Evolutionary conservation across 2,888 invertebrate species (phyloP).

Genomic region (Hypomecis punctinalis): DNA sequence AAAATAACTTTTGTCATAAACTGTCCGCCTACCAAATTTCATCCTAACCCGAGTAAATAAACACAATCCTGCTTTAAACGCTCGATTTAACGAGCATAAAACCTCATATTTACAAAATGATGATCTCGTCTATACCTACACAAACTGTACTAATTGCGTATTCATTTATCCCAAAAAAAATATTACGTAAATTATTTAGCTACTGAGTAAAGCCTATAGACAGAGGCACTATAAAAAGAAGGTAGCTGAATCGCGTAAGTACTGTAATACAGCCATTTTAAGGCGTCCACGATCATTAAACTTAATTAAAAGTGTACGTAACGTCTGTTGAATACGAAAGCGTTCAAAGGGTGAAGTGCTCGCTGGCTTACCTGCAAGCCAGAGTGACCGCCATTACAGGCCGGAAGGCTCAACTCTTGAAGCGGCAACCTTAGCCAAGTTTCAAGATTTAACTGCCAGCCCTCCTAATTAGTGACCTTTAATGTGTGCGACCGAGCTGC

Average conservation of each 20-base stretch:
- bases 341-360: conserved; percentile 16
- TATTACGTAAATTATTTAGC: no score
- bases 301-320: conserved; percentile 27
- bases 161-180: no score
- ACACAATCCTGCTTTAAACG: no score
- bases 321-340: conserved; percentile 24
- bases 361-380: conserved; percentile 25
- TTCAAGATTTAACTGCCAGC: conserved; percentile 62
- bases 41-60: no score
- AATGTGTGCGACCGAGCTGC: conserved; percentile 45
- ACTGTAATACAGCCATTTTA: not conserved
- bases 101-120: no score
- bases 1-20: no score
- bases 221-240: no score
- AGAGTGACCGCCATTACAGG: conserved; percentile 42
- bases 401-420: conserved; percentile 45
- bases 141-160: no score
- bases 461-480: conserved; percentile 62
- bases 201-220: no score
- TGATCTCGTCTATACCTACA: no score
- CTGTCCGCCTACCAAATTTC: no score
- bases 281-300: conserved; percentile 14
- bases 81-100: no score
- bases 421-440: conserved; percentile 50
- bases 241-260: not conserved